Percentiles rank a stretch among this genome's conserved stretches.
phyloP scores from a whole-genome alignment of 1,140 invertebrate genomes.

The Palaemon carinicauda region DNA sequence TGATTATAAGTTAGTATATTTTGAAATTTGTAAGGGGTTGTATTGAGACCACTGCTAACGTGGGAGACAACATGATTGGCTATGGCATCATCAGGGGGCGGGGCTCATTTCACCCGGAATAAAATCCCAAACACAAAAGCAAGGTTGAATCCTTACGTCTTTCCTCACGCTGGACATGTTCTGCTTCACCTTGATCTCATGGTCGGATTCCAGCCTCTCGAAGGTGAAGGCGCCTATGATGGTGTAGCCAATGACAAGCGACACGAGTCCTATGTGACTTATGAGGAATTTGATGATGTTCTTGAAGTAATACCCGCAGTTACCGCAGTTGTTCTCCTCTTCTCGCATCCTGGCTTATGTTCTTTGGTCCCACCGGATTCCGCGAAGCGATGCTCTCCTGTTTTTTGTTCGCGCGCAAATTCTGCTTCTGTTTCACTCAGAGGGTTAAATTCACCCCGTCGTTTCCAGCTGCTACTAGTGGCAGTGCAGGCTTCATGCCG shows the following conservation, averaged over 20 bases:
- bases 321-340: conserved; percentile 27
- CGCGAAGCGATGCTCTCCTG: background rate
- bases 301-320: conserved; percentile 56
- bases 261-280: conserved; percentile 86
- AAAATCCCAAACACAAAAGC: too few species aligned
- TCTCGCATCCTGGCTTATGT: conserved; percentile 12
- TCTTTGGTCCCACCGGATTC: background rate
- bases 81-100: too few species aligned
- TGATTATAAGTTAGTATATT: too few species aligned
- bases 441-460: background rate
- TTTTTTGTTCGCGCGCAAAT: background rate
- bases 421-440: background rate
- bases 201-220: conserved; percentile 76
- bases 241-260: conserved; percentile 87
- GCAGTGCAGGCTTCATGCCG: background rate
- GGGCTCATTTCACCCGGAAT: too few species aligned
- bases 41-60: too few species aligned
- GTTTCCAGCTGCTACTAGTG: background rate
- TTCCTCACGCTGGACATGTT: conserved; percentile 70
- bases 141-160: conserved; percentile 22
- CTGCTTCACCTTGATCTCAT: conserved; percentile 81
- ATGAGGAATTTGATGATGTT: conserved; percentile 73
- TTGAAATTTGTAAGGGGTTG: too few species aligned
- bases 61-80: too few species aligned
- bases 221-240: conserved; percentile 87